Conservation (phyloP, 1,140 invertebrate genomes). For the Drosophila ficusphila region DNA sequence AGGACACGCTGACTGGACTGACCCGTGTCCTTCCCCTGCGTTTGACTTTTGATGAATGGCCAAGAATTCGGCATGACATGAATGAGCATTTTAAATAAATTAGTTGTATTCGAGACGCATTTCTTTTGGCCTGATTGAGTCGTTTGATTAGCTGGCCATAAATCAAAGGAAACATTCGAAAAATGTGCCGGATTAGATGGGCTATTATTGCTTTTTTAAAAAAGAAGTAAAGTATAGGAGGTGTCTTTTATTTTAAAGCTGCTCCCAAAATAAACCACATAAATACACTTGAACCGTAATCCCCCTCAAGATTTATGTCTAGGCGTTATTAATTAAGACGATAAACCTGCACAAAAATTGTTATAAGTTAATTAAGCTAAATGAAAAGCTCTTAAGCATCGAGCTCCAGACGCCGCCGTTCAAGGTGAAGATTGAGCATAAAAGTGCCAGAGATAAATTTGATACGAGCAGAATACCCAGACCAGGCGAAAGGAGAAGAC, state of each 20-base stretch:
- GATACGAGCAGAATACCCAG: constrained; percentile 12
- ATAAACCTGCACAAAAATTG: constrained; percentile 75
- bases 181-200: background rate
- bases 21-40: constrained; percentile 56
- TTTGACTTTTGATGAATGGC: constrained; percentile 81
- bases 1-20: constrained; percentile 59
- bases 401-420: constrained; percentile 21
- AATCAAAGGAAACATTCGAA: constrained; percentile 40
- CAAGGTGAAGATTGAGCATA: constrained; percentile 52
- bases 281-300: constrained; percentile 52
- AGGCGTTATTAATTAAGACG: constrained; percentile 74
- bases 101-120: constrained; percentile 76
- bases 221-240: background rate
- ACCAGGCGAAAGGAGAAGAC: constrained; percentile 46
- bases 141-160: constrained; percentile 65
- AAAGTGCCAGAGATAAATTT: constrained; percentile 49
- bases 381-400: constrained; percentile 76
- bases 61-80: constrained; percentile 75
- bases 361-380: constrained; percentile 83
- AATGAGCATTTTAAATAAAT: constrained; percentile 83
- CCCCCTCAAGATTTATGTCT: constrained; percentile 43
- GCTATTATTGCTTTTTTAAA: background rate
- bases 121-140: constrained; percentile 59
- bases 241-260: background rate
- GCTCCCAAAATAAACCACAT: background rate